These are phyloP conservation scores for Lasiurus cinereus DNA, from an alignment of 2,113 vertebrate species.

Conservation along the genomic window DNA sequence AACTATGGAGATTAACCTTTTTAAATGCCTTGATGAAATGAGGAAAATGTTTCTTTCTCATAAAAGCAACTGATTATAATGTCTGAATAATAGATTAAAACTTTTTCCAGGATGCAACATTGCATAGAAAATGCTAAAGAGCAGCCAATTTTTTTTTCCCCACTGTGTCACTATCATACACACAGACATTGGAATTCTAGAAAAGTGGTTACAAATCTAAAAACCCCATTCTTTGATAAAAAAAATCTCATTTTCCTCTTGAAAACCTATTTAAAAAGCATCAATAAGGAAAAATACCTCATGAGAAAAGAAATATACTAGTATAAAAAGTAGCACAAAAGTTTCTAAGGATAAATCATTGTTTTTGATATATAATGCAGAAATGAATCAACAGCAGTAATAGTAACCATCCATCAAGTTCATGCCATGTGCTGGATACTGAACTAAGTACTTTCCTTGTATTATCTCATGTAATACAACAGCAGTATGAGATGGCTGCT, in stretches of 20 bases:
- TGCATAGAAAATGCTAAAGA: slow-evolving; percentile 20
- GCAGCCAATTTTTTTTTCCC: not conserved
- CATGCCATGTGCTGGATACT: not conserved
- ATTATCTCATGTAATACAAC: not conserved
- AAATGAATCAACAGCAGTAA: not conserved
- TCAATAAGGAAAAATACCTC: not conserved
- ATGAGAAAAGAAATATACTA: not conserved
- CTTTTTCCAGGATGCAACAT: not conserved
- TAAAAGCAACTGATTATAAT: slow-evolving; percentile 38
- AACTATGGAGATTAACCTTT: slow-evolving; percentile 53
- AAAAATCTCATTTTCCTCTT: not conserved
- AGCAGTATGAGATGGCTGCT: not conserved
- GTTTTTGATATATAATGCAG: not conserved
- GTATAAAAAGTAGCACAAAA: not conserved
- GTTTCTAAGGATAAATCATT: not conserved
- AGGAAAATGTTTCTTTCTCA: slow-evolving; percentile 2
- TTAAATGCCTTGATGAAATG: slow-evolving; percentile 34
- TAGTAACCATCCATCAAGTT: not conserved
- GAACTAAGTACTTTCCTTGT: not conserved
- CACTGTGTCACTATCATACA: not conserved
- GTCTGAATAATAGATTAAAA: slow-evolving; percentile 27
- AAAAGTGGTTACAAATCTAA: not conserved
- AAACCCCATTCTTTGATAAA: not conserved
- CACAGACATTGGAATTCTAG: not conserved
- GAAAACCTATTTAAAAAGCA: not conserved